Conservation (phyloP, 1,140 invertebrate genomes). For the Episyrphus balteatus region DNA sequence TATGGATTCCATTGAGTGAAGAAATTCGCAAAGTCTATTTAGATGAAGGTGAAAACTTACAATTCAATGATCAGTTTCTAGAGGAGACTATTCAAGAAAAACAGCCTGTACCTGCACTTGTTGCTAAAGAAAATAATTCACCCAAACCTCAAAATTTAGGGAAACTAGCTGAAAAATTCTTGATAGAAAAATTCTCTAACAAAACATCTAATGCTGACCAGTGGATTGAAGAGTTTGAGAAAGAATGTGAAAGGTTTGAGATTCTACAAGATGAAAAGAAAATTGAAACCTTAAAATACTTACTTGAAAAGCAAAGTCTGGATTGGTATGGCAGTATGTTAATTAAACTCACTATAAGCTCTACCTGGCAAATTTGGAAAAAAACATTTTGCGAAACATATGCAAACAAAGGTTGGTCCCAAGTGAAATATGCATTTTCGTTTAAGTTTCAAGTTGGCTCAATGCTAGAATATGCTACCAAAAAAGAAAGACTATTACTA, state of each 20-base stretch:
- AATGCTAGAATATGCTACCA: constrained; percentile 28
- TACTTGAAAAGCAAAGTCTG: constrained; percentile 17
- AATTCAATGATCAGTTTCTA: constrained; percentile 21
- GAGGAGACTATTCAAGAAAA: constrained; percentile 12
- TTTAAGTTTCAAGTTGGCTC: constrained; percentile 21
- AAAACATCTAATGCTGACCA: constrained; percentile 18
- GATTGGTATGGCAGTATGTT: constrained; percentile 24
- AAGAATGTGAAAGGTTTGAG: constrained; percentile 19
- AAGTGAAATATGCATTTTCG: constrained; percentile 21
- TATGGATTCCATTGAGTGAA: constrained; percentile 18
- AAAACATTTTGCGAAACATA: constrained; percentile 23
- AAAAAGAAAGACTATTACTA: constrained; percentile 18
- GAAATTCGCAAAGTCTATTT: constrained; percentile 17
- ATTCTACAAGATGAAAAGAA: constrained; percentile 17
- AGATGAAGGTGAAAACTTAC: constrained; percentile 22
- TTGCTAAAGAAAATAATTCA: not conserved
- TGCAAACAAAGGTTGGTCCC: constrained; percentile 23
- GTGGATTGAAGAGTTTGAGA: constrained; percentile 22
- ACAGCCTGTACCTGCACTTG: not conserved
- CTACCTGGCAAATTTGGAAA: constrained; percentile 25
- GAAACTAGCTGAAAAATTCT: not conserved
- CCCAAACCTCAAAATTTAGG: not conserved
- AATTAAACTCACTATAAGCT: constrained; percentile 20
- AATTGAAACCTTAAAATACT: constrained; percentile 19
- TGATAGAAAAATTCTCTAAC: constrained; percentile 14